Evolutionary conservation across 2,888 invertebrate species (phyloP).

Genomic region (Drosophila aldrichi): DNA sequence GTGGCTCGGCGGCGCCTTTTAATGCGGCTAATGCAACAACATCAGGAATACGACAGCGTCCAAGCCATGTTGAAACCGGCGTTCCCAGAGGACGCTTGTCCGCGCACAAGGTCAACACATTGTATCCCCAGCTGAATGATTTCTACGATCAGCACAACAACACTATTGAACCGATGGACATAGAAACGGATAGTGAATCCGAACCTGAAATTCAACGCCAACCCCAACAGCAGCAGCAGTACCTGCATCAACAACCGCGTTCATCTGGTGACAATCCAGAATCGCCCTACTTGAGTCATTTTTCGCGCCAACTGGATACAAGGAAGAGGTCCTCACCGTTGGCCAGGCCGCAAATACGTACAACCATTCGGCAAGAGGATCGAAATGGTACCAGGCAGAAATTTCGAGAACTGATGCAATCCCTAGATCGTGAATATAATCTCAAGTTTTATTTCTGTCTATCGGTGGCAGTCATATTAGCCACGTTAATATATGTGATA

Average conservation of each 20-base stretch:
- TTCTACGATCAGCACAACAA: conserved; percentile 56
- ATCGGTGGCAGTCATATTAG: conserved; percentile 59
- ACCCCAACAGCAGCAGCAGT: conserved; percentile 15
- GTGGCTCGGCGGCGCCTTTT: conserved; percentile 59
- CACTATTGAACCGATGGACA: conserved; percentile 32
- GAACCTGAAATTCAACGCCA: conserved; percentile 30
- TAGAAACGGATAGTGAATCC: conserved; percentile 64
- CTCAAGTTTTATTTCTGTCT: conserved; percentile 76
- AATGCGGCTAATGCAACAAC: neutral
- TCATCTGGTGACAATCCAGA: conserved; percentile 11
- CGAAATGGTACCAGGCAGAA: conserved; percentile 48
- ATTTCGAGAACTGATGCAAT: conserved; percentile 62
- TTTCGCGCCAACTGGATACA: conserved; percentile 37
- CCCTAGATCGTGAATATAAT: conserved; percentile 80
- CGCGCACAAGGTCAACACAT: conserved; percentile 49
- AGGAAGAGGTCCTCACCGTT: conserved; percentile 48
- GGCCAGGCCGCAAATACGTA: conserved; percentile 39
- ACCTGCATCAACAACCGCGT: conserved; percentile 14
- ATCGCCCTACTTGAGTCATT: conserved; percentile 52
- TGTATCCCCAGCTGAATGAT: conserved; percentile 61
- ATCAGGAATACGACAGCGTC: conserved; percentile 24
- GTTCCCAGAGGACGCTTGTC: conserved; percentile 57
- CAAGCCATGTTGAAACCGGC: conserved; percentile 34
- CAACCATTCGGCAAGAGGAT: conserved; percentile 5
- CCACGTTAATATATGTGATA: conserved; percentile 78